Evolutionary conservation across 2,113 vertebrate genomes (phyloP).

Genomic region (Colossoma macropomum): DNA sequence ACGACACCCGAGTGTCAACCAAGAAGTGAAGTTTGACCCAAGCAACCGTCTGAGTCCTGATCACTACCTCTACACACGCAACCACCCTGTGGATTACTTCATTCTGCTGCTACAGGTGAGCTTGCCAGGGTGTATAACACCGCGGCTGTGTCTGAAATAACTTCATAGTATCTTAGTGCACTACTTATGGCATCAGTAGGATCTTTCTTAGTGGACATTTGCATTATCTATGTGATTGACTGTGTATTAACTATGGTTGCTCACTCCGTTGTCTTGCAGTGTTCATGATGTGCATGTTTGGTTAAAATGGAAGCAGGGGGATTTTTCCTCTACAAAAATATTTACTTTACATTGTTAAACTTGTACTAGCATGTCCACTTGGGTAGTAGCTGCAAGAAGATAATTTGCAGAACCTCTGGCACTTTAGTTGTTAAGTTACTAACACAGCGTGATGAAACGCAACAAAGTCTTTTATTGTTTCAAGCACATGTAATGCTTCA

Average conservation of each 20-base stretch:
- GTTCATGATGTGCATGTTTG: background rate
- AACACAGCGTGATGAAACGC: background rate
- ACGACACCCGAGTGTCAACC: conserved; percentile 90
- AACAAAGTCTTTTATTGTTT: background rate
- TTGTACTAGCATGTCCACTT: background rate
- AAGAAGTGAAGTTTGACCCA: conserved; percentile 88
- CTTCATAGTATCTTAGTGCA: background rate
- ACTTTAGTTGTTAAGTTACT: background rate
- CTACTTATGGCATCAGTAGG: background rate
- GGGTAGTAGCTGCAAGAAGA: background rate
- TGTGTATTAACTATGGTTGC: background rate
- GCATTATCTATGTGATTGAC: background rate
- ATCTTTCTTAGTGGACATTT: background rate
- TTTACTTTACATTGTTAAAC: background rate
- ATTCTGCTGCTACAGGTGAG: conserved; percentile 89
- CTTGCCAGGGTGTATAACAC: background rate
- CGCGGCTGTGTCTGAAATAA: background rate
- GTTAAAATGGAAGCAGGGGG: background rate
- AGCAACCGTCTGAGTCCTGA: conserved; percentile 79
- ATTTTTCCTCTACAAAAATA: background rate
- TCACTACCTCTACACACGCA: conserved; percentile 90
- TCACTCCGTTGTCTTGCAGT: background rate
- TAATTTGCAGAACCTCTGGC: background rate
- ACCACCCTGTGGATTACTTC: conserved; percentile 91
- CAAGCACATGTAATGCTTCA: background rate